Evolutionary conservation across 2,113 vertebrate species (phyloP).

Genomic region (Piaya cayana): DNA sequence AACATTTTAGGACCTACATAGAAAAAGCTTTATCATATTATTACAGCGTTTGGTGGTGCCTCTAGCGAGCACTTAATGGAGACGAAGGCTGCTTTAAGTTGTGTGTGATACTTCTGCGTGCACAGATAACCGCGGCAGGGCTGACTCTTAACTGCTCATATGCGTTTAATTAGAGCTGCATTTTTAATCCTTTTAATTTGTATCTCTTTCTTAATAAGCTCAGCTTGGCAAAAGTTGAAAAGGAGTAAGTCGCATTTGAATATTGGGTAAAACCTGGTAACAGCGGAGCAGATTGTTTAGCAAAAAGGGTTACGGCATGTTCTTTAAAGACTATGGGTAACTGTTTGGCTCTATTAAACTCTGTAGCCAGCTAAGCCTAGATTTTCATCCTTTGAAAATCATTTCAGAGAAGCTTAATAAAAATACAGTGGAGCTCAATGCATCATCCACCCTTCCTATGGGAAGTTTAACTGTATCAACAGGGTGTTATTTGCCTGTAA

Average conservation of each 20-base stretch:
- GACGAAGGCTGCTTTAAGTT: not conserved
- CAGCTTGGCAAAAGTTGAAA: slow-evolving; percentile 68
- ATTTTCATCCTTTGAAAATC: not conserved
- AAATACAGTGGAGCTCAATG: not conserved
- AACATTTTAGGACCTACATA: not conserved
- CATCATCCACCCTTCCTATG: not conserved
- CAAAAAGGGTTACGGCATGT: slow-evolving; percentile 33
- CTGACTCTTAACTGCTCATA: not conserved
- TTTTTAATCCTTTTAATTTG: slow-evolving; percentile 75
- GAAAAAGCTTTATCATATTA: not conserved
- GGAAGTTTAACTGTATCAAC: not conserved
- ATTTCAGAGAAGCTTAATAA: slow-evolving; percentile 11
- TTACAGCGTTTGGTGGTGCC: slow-evolving; percentile 1
- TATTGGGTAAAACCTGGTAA: slow-evolving; percentile 59
- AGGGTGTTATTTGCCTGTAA: not conserved
- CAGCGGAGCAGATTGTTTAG: slow-evolving; percentile 43
- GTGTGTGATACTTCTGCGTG: slow-evolving; percentile 30
- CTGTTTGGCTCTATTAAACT: not conserved
- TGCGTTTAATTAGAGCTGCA: slow-evolving; percentile 67
- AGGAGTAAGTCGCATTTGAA: slow-evolving; percentile 47
- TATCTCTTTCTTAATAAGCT: slow-evolving; percentile 70
- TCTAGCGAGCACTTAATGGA: slow-evolving; percentile 38
- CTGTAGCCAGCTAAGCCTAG: not conserved
- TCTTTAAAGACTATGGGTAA: slow-evolving; percentile 27
- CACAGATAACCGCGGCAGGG: slow-evolving; percentile 67